Evolutionary conservation across 2,888 invertebrate species (phyloP), one percentile per base, ranked within the genome.

Genomic region (Microctonus hyperodae): DNA sequence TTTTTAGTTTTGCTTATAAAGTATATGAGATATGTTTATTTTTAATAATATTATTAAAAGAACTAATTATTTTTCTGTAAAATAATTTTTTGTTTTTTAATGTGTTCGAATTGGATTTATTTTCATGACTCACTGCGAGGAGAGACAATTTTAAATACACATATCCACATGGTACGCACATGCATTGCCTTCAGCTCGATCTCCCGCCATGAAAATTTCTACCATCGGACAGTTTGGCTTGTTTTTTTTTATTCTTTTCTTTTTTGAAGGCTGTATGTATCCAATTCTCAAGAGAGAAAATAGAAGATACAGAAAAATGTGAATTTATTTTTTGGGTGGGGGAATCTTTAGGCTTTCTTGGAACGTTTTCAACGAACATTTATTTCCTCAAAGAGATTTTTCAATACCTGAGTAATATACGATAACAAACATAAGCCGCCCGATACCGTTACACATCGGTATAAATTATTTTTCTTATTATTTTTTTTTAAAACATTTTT

Each of bases 91-190:
- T n/a, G n/a, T n/a, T n/a, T n/a, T n/a, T n/a, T n/a, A n/a, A n/a
- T n/a, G n/a, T n/a, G n/a, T n/a, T n/a, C n/a, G 7, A 28, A 28
- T 28, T 28, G 28, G 7, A 28, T 28, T 28, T n/a, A n/a, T n/a
- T 7, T 28, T 28, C 28, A 28, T 5, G 7, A 28, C 28, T 28
- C 28, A 7, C n/a, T n/a, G n/a, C n/a, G n/a, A n/a, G 28, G 28
- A 28, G 28, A 28, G 7, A 28, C 28, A 28, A 35, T 35, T n/a
- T 44, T 3, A 16, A 11, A 7, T 4, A 58, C 22, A 23, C 35
- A 65, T 44, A 67, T 66, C 66, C 72, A 73, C 68, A 68, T 73
- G 73, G 65, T 68, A 55, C 62, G 64, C 73, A 73, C 68, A 70
- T 73, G 72, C 66, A 68, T n/a, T n/a, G n/a, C n/a, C n/a, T n/a